Evolutionary conservation across 2,113 vertebrate genomes (phyloP).

Genomic region (Setophaga kirtlandii): DNA sequence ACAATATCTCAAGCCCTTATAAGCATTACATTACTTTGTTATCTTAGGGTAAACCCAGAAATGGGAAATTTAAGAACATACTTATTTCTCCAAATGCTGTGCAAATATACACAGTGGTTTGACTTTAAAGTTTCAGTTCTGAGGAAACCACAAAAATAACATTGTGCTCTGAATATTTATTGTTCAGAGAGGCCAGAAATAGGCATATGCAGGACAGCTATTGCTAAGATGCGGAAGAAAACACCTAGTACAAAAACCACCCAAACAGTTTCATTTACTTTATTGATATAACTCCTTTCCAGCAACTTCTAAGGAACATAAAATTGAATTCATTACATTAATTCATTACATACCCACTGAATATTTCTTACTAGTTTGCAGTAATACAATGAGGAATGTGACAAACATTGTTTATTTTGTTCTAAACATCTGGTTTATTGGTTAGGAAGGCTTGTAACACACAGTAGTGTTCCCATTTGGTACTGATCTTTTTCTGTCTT

Average conservation of each 20-base stretch:
- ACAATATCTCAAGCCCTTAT: background rate
- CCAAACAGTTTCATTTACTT: background rate
- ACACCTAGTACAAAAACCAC: fast-evolving
- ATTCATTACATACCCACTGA: background rate
- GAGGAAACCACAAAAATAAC: background rate
- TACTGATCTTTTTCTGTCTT: background rate
- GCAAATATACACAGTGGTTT: background rate
- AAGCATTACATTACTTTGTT: background rate
- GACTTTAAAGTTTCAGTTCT: background rate
- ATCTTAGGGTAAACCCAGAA: background rate
- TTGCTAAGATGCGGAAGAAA: background rate
- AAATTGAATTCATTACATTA: background rate
- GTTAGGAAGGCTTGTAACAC: background rate
- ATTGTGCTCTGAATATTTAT: background rate
- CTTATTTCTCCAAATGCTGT: background rate
- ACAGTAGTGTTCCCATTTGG: background rate
- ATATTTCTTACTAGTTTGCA: background rate
- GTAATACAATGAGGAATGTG: background rate
- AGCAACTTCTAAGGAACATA: background rate
- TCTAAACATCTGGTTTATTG: background rate
- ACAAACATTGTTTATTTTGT: background rate
- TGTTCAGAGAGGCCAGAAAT: background rate
- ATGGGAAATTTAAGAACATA: background rate
- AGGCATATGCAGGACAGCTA: background rate
- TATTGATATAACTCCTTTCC: background rate